Base-by-base conservation (phyloP, 2,888 invertebrate species). In the Molanna angustata region DNA sequence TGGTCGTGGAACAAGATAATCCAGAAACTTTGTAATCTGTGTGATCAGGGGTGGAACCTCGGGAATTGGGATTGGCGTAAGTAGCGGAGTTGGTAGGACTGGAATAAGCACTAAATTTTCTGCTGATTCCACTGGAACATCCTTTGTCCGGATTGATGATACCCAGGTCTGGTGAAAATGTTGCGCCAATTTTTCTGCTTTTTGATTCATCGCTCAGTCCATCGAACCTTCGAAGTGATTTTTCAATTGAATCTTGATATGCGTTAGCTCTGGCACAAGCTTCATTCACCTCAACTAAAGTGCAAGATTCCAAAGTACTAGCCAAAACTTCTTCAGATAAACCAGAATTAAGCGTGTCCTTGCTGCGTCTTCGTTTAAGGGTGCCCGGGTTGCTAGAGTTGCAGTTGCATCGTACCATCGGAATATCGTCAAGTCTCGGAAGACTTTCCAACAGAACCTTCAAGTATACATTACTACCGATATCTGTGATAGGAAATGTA, bases 361-460 rank as follows among this genome's bases (percentile, higher is more conserved):
- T 70, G 61, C 73, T 73, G 39, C 69, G 60, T 44, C 72, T 66
- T 17, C 76, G 58, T 62, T 72, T 74, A 19, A 63, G 62, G 20
- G 64, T 68, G 9, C 65, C 66, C n/a, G 64, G 55, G 42, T 62
- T 60, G 27, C 33, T 52, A 4, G 33, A 39, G 7, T 18, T 14
- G 61, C 76, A 76, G 52, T 65, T 61, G 63, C 77, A 77, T 62
- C 68, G 68, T 46, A 86, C 72, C 17, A 73, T 70, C 4, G 91
- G 91, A 62, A 90, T 81, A 39, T 82, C 80, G 57, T 86, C 84
- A 62, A 85, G 79, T 35, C 94, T 77, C 18, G 93, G 92, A 62
- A 91, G 72, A 69, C 84, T 84, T 68, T 84, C 76, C 49, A 85
- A 73, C 21, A 80, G 74, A 45, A 86, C 76, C 58, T 74, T 83